phyloP scores from a whole-genome alignment of 2,113 vertebrate species.

The Rousettus leschenaultii region DNA sequence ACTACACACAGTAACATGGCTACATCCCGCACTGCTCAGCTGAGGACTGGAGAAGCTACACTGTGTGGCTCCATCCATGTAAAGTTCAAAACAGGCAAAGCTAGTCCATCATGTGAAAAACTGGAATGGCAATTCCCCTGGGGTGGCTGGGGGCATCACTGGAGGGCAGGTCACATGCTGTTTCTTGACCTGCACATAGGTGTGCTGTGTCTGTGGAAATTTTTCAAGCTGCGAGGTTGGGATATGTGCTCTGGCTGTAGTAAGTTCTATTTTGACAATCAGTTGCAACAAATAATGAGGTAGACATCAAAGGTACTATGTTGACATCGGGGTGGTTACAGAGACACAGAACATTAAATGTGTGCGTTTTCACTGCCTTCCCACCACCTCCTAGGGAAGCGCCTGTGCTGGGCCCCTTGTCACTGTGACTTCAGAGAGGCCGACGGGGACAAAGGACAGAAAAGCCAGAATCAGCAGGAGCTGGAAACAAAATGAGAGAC shows the following conservation, averaged over 20 bases:
- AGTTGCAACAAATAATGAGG: not conserved
- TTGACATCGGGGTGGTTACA: not conserved
- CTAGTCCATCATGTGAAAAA: not conserved
- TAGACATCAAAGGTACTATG: not conserved
- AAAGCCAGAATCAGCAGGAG: not conserved
- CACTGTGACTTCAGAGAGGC: not conserved
- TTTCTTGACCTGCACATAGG: not conserved
- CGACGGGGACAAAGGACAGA: not conserved
- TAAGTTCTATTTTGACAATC: not conserved
- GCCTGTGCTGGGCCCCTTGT: not conserved
- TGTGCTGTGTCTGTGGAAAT: not conserved
- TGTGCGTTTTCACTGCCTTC: not conserved
- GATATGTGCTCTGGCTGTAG: not conserved
- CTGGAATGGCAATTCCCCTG: rapidly evolving
- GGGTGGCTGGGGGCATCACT: not conserved
- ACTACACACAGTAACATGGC: not conserved
- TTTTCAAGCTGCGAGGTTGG: not conserved
- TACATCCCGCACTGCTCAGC: not conserved
- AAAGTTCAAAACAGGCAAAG: not conserved
- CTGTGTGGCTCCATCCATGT: rapidly evolving
- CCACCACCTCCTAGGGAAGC: not conserved
- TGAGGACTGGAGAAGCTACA: not conserved
- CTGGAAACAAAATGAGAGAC: not conserved
- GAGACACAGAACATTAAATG: not conserved
- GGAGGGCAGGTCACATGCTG: not conserved